Conservation (phyloP, 1,140 invertebrate genomes). For the Anadara kagoshimensis region DNA sequence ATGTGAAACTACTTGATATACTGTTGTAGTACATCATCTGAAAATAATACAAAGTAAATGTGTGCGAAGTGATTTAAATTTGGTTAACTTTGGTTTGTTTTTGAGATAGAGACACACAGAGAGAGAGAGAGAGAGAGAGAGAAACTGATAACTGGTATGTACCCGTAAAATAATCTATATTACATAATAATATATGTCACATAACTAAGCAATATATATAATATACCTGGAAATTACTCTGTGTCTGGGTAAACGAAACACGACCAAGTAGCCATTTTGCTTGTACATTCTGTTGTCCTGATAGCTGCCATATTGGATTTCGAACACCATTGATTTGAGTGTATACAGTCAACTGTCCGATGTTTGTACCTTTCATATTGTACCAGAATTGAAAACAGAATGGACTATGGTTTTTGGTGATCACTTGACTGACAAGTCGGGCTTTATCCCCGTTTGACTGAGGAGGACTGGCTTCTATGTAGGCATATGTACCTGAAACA, state of each 20-base stretch:
- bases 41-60: no score
- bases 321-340: slow-evolving; percentile 25
- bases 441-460: slow-evolving; percentile 49
- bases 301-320: slow-evolving; percentile 46
- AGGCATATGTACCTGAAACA: slow-evolving; percentile 27
- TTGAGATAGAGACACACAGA: no score
- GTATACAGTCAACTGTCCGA: slow-evolving; percentile 53
- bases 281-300: slow-evolving; percentile 29
- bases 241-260: slow-evolving; percentile 52
- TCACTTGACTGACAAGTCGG: slow-evolving; percentile 50
- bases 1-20: not conserved
- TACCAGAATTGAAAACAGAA: slow-evolving; percentile 67
- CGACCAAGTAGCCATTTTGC: slow-evolving; percentile 39
- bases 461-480: slow-evolving; percentile 37
- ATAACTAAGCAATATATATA: no score
- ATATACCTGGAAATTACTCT: slow-evolving; percentile 29
- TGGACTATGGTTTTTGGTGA: slow-evolving; percentile 36
- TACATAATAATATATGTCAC: no score
- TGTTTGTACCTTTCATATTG: slow-evolving; percentile 54
- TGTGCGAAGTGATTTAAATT: no score
- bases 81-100: no score
- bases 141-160: no score
- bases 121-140: no score
- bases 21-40: not conserved
- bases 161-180: no score